Conservation (phyloP, 1,140 invertebrate genomes). For the Drosophila seguyi region DNA sequence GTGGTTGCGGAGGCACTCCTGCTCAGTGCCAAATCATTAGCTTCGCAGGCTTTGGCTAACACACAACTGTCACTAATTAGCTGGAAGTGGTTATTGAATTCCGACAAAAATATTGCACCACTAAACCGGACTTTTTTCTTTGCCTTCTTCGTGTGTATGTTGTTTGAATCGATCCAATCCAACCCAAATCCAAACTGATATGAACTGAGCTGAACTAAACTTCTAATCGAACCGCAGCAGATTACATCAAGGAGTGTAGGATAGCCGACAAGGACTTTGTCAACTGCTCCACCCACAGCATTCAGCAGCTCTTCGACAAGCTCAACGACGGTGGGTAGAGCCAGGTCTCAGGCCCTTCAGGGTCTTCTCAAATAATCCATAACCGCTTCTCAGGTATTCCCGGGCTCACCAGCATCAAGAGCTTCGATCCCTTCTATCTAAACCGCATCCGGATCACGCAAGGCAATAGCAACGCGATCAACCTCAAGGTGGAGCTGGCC, state of each 20-base stretch:
- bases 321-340: constrained; percentile 85
- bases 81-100: constrained; percentile 11
- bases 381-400: constrained; percentile 68
- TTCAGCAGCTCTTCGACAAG: constrained; percentile 88
- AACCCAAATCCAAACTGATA: constrained; percentile 23
- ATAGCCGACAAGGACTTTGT: constrained; percentile 88
- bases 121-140: constrained; percentile 76
- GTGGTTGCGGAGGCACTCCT: not conserved
- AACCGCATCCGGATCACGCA: constrained; percentile 88
- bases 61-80: constrained; percentile 65
- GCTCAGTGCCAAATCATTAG: too few species aligned
- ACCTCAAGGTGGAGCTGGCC: constrained; percentile 88
- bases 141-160: constrained; percentile 51
- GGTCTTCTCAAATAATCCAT: not conserved
- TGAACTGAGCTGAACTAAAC: constrained; percentile 53
- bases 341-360: too few species aligned
- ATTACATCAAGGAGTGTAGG: constrained; percentile 88
- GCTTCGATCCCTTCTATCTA: constrained; percentile 89
- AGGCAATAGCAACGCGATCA: constrained; percentile 88
- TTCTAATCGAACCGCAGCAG: constrained; percentile 86
- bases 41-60: constrained; percentile 14
- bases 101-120: constrained; percentile 63
- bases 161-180: constrained; percentile 26
- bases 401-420: constrained; percentile 85
- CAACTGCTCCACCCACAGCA: constrained; percentile 88